phyloP scores from a whole-genome alignment of 2,888 invertebrate genomes.

The Calliopum simillimum region DNA sequence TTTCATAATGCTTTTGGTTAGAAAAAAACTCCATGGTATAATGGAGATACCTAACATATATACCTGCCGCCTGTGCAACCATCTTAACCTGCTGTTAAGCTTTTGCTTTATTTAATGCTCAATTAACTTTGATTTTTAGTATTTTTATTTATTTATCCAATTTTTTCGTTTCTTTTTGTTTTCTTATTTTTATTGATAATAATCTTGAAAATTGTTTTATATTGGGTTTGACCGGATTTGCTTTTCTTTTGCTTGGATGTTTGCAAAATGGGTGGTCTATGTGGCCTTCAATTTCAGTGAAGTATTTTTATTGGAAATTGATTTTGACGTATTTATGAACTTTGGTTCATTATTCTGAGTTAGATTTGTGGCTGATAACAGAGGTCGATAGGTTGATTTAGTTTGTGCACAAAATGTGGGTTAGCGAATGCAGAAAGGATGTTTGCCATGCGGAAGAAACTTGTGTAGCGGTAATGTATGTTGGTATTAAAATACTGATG shows the following conservation, averaged over 20 bases:
- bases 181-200: constrained; percentile 38
- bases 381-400: too few species aligned
- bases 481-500: too few species aligned
- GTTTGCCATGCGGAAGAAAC: too few species aligned
- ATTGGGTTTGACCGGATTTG: background rate
- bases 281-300: constrained; percentile 25
- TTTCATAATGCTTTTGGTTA: constrained; percentile 13
- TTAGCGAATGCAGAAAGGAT: too few species aligned
- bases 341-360: background rate
- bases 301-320: constrained; percentile 9
- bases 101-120: constrained; percentile 30
- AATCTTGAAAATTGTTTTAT: constrained; percentile 32
- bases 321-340: constrained; percentile 1
- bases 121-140: constrained; percentile 60
- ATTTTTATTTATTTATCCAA: constrained; percentile 30
- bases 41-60: background rate
- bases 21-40: background rate
- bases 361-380: too few species aligned
- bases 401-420: too few species aligned
- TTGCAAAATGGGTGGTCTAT: constrained; percentile 10
- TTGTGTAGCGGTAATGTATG: too few species aligned
- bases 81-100: constrained; percentile 17
- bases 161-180: constrained; percentile 3
- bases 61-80: background rate
- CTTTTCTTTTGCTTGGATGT: background rate